Evolutionary conservation across 2,113 vertebrate genomes (phyloP).

Genomic region (Odocoileus hemionus): DNA sequence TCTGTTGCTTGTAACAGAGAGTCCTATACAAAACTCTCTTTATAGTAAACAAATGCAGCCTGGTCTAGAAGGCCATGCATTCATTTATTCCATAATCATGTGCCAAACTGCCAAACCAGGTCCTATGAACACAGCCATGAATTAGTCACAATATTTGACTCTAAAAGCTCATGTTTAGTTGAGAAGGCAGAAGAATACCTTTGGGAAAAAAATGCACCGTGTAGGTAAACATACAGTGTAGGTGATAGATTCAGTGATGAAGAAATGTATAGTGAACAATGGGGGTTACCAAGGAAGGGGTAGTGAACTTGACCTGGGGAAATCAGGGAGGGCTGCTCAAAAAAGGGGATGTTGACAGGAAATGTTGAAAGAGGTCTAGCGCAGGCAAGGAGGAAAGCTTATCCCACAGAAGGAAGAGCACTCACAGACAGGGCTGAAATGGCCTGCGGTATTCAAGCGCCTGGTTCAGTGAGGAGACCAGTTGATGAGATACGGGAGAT

Average conservation of each 20-base stretch:
- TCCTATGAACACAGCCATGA: neutral
- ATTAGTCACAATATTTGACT: neutral
- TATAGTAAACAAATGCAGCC: neutral
- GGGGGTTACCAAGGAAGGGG: neutral
- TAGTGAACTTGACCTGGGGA: neutral
- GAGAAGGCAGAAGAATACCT: neutral
- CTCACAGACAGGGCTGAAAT: neutral
- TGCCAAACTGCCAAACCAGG: neutral
- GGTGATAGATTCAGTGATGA: neutral
- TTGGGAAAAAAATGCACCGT: neutral
- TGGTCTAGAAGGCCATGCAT: neutral
- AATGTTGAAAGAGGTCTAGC: neutral
- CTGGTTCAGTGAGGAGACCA: neutral
- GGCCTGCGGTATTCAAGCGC: neutral
- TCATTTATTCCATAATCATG: neutral
- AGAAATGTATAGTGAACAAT: neutral
- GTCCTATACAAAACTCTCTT: neutral
- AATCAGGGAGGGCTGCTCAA: neutral
- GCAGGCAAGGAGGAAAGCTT: neutral
- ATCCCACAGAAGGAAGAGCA: neutral
- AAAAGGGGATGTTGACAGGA: neutral
- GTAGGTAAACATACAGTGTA: neutral
- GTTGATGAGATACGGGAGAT: neutral
- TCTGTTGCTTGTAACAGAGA: slow-evolving; percentile 8
- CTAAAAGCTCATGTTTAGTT: neutral